Evolutionary conservation across 1,140 invertebrate genomes (phyloP).

Genomic region (Brachionus rubens): DNA sequence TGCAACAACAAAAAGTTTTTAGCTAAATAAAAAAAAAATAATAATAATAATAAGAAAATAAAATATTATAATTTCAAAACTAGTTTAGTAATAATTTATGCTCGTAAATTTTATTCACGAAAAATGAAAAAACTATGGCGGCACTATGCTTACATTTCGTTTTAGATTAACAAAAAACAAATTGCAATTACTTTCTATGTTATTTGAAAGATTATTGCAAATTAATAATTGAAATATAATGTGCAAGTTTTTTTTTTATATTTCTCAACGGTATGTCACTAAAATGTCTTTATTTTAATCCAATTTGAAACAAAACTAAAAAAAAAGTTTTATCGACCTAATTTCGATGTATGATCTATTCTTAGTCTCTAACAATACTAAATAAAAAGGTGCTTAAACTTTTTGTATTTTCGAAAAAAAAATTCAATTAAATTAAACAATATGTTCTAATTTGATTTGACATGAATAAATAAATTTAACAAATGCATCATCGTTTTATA

Average conservation of each 20-base stretch:
- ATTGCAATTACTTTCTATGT: conserved; percentile 34
- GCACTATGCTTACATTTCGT: conserved; percentile 18
- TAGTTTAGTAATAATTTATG: conserved; percentile 43
- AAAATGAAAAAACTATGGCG: conserved; percentile 19
- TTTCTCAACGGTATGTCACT: background rate
- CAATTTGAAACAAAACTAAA: too few relatives aligned
- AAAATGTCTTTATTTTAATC: background rate
- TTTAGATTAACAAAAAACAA: conserved; percentile 20
- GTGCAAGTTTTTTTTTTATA: background rate
- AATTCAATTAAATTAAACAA: too few relatives aligned
- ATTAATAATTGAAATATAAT: conserved; percentile 10
- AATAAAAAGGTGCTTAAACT: too few relatives aligned
- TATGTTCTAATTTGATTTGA: too few relatives aligned
- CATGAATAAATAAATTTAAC: too few relatives aligned
- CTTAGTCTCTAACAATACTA: too few relatives aligned
- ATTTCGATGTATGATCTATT: too few relatives aligned
- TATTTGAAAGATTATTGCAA: conserved; percentile 40
- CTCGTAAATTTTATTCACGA: background rate
- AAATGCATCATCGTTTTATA: too few relatives aligned
- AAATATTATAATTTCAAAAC: too few relatives aligned
- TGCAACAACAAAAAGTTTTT: background rate
- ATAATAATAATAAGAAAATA: conserved; percentile 20
- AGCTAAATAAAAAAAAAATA: conserved; percentile 14
- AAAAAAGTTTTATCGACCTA: too few relatives aligned
- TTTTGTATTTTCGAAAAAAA: too few relatives aligned